These are phyloP conservation scores for Liasis olivaceus DNA, from an alignment of 2,797 vertebrate genomes.

Conservation along the genomic window DNA sequence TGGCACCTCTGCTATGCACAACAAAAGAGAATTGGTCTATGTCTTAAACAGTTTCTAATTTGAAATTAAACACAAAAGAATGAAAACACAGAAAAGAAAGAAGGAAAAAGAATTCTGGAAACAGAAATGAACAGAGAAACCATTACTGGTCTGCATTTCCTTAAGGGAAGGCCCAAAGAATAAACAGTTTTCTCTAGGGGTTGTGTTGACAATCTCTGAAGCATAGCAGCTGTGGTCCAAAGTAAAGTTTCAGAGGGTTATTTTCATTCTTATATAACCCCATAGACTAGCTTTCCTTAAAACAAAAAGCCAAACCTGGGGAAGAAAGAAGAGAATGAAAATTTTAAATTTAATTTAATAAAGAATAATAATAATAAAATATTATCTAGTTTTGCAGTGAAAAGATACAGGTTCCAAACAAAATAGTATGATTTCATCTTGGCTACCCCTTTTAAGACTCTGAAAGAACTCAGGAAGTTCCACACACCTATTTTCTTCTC, in stretches of 20 bases:
- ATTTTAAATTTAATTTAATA: no score
- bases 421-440: no score
- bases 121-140: neutral
- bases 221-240: neutral
- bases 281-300: neutral
- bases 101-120: neutral
- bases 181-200: neutral
- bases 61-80: neutral
- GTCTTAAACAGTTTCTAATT: neutral
- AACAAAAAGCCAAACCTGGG: neutral
- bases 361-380: no score
- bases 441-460: no score
- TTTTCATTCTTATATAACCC: neutral
- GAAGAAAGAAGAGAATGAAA: neutral
- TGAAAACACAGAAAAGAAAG: neutral
- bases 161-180: neutral
- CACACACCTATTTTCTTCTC: no score
- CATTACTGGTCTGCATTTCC: neutral
- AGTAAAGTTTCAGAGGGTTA: neutral
- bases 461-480: no score
- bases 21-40: neutral
- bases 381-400: no score
- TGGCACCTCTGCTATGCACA: neutral
- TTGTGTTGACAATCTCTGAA: neutral
- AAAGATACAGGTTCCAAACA: no score